Evolutionary conservation across 2,797 vertebrate genomes (phyloP).

Genomic region (Sebastes nivosus): DNA sequence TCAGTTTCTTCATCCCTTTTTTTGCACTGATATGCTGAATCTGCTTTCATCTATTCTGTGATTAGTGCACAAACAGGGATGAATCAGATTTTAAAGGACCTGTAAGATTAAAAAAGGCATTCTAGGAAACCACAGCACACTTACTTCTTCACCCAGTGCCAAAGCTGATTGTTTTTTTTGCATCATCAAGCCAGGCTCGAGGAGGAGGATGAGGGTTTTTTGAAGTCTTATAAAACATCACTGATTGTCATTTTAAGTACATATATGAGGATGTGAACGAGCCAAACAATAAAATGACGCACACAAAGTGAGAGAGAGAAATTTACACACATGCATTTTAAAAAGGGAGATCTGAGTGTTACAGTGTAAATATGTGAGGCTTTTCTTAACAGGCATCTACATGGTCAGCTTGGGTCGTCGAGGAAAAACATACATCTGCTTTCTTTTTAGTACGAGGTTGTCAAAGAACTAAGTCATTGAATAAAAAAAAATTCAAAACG

Average conservation of each 20-base stretch:
- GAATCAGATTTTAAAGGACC: neutral
- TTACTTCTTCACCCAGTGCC: conserved; percentile 71
- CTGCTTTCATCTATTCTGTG: neutral
- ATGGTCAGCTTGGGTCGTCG: conserved; percentile 41
- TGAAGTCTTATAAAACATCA: conserved; percentile 8
- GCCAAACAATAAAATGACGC: neutral
- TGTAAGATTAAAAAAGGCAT: conserved; percentile 43
- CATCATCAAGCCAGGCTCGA: neutral
- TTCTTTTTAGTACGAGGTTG: conserved; percentile 68
- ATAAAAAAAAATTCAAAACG: conserved; percentile 52
- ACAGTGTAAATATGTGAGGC: conserved; percentile 70
- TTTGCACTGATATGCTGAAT: neutral
- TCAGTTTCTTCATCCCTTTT: conserved; percentile 18
- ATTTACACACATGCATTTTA: conserved; percentile 25
- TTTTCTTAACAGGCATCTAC: conserved; percentile 62
- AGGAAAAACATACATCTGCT: conserved; percentile 54
- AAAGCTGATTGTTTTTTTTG: conserved; percentile 65
- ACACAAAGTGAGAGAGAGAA: neutral
- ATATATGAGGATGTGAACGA: neutral
- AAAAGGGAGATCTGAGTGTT: conserved; percentile 34
- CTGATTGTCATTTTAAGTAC: conserved; percentile 2
- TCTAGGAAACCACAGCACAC: conserved; percentile 58
- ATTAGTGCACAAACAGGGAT: conserved; percentile 21
- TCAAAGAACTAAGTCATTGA: conserved; percentile 53
- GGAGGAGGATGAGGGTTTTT: neutral